Base-by-base conservation (phyloP, 2,797 vertebrate genomes). In the Micropoecilia bifurca region DNA sequence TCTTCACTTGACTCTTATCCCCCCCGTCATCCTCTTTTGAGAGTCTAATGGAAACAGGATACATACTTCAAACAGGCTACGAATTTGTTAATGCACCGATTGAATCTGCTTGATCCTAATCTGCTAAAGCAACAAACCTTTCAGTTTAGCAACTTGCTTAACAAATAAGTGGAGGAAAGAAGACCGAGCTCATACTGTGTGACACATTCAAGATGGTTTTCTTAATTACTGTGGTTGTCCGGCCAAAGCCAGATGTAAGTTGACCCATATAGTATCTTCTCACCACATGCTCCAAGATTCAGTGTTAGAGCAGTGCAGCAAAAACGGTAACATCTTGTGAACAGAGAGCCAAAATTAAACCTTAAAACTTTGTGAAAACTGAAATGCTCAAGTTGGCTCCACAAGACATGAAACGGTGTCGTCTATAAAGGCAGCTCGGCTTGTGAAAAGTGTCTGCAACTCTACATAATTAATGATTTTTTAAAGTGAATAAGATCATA, bases 391-490 rank as follows among this genome's bases (percentile, higher is more conserved):
- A 72, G 22, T 48, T 69, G 33, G 20, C 10, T 4, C 6, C 13
- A 55, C 41, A 72, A 50, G 25, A 77, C 50, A 30, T 74, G 0
- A 59, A 78, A 84, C 10, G 8, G 10, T 36, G 41, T 57, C 66
- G 59, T 83, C 69, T 79, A 73, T 22, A 71, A 18, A 78, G 16
- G 53, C 5, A 61, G 30, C 73, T 78, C 39, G 18, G 41, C 18
- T 48, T 74, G 47, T 63, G 28, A 74, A 74, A 22, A 75, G 57
- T 36, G 71, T 39, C 28, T 83, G 25, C 8, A 78, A 87, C 83
- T 59, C 55, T 77, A 43, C 8, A 66, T 73, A 73, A 82, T 55
- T 81, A 61, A 84, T 82, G 43, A 10, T 6, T 76, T 88, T 77
- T 71, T 57, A 75, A 80, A 76, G 73, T 75, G 43, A 86, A 71